These are phyloP conservation scores for Drosophila nigrodunni DNA, from an alignment of 1,140 invertebrate species.

Conservation along the genomic window DNA sequence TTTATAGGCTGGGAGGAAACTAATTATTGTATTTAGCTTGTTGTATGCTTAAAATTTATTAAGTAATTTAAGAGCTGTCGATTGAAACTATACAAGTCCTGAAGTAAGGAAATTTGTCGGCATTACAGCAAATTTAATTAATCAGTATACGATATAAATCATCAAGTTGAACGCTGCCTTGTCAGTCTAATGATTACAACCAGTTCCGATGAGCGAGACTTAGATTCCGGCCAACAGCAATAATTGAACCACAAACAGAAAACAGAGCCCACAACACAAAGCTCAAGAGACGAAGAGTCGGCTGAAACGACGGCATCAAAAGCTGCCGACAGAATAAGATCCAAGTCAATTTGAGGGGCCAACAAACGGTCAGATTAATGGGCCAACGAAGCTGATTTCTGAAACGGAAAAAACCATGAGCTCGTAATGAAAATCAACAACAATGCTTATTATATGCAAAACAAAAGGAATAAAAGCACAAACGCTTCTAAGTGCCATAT, in stretches of 20 bases:
- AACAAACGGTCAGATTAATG: conserved; percentile 45
- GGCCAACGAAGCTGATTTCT: neutral
- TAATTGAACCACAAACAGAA: conserved; percentile 29
- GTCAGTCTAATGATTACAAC: conserved; percentile 32
- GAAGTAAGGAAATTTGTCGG: conserved; percentile 20
- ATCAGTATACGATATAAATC: conserved; percentile 40
- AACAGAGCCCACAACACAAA: conserved; percentile 24
- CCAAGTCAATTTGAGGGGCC: conserved; percentile 22
- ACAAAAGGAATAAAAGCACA: conserved; percentile 63
- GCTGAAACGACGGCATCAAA: conserved; percentile 8
- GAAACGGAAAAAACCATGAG: conserved; percentile 31
- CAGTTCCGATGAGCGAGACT: conserved; percentile 19
- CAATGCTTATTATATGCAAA: conserved; percentile 75
- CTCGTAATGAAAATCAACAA: conserved; percentile 60
- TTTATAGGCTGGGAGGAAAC: neutral
- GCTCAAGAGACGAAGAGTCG: neutral
- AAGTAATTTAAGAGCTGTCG: neutral
- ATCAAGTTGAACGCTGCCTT: conserved; percentile 34
- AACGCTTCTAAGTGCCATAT: conserved; percentile 52
- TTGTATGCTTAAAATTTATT: no score
- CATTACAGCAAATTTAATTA: conserved; percentile 45
- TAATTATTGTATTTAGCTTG: no score
- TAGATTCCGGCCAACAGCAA: conserved; percentile 24
- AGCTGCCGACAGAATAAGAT: conserved; percentile 35
- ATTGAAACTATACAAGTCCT: neutral